phyloP scores from a whole-genome alignment of 2,113 vertebrate species.

The Aldabrachelys gigantea region DNA sequence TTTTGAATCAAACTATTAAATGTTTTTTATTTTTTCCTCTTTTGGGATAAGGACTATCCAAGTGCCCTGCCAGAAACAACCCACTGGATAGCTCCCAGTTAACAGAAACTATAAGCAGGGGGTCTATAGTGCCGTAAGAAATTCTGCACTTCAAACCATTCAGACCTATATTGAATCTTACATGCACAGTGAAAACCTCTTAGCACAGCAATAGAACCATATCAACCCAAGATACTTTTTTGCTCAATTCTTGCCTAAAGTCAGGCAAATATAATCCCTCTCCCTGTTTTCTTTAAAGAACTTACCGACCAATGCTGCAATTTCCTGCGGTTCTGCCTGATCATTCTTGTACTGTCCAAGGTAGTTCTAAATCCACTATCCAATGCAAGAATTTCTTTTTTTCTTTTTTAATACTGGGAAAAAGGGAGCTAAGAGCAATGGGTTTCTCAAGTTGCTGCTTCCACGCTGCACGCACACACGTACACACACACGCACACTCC shows the following conservation, averaged over 20 bases:
- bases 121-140: neutral
- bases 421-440: neutral
- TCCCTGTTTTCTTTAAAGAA: neutral
- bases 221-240: neutral
- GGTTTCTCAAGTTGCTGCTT: neutral
- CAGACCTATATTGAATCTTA: neutral
- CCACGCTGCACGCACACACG: neutral
- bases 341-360: neutral
- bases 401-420: neutral
- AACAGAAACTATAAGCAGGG: neutral
- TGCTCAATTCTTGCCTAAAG: neutral
- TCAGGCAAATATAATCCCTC: neutral
- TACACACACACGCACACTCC: neutral
- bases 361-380: constrained; percentile 28
- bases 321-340: neutral
- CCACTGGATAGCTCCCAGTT: neutral
- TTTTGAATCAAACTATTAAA: neutral
- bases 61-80: neutral
- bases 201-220: neutral
- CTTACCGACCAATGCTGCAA: neutral
- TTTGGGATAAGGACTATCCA: fast-evolving
- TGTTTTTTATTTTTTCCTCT: neutral
- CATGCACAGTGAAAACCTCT: neutral
- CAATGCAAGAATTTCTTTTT: neutral
- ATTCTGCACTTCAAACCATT: neutral